phyloP scores from a whole-genome alignment of 2,113 vertebrate genomes.

The Notechis scutatus region DNA sequence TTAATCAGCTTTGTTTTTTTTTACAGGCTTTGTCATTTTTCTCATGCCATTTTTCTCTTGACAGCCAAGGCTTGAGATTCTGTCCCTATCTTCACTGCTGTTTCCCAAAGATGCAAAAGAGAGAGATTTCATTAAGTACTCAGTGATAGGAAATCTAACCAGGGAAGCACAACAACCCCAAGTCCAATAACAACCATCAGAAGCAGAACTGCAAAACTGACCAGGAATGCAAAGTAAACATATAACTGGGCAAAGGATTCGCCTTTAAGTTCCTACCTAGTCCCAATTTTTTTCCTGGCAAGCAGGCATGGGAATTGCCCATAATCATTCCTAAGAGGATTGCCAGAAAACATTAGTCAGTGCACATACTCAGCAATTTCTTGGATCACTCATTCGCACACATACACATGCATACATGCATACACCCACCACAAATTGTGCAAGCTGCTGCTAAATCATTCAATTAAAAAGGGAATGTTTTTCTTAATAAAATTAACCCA shows the following conservation, averaged over 20 bases:
- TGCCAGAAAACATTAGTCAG: background rate
- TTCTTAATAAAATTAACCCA: background rate
- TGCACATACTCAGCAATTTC: background rate
- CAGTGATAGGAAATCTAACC: background rate
- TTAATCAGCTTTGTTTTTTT: background rate
- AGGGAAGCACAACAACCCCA: background rate
- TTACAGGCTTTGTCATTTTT: background rate
- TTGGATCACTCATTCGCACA: background rate
- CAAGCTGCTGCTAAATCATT: background rate
- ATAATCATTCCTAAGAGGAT: background rate
- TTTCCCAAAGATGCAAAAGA: background rate
- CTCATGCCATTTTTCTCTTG: background rate
- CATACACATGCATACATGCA: background rate
- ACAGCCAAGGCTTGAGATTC: background rate
- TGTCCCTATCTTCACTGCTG: background rate
- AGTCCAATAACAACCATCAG: background rate
- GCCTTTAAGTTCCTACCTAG: background rate
- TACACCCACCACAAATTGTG: background rate
- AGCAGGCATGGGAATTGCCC: background rate
- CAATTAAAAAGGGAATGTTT: background rate
- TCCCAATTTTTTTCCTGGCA: background rate
- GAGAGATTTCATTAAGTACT: background rate
- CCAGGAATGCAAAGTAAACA: background rate
- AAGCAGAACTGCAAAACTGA: background rate
- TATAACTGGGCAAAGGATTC: background rate